A percentile compares a stretch with the other conserved stretches of the same genome.
These are phyloP conservation scores for Coryphaenoides rupestris DNA, from an alignment of 2,113 vertebrate genomes.

Conservation along the genomic window DNA sequence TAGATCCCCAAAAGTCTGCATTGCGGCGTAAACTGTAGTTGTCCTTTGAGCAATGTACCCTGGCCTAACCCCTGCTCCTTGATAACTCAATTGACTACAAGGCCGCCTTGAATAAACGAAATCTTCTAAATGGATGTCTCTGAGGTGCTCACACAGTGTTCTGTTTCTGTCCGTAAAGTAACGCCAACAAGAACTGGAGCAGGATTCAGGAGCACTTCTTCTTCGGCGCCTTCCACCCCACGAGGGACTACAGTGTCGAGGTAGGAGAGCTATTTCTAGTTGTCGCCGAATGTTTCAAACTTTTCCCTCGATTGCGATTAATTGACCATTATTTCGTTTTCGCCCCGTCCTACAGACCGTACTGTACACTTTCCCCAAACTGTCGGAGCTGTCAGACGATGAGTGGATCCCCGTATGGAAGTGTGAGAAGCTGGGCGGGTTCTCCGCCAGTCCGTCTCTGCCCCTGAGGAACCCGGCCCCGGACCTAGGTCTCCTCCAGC, in stretches of 20 bases:
- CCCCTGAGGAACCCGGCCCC: conserved; percentile 65
- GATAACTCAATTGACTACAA: too few species aligned
- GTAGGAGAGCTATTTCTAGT: conserved; percentile 45
- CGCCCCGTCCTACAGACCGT: conserved; percentile 76
- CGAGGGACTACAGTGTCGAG: conserved; percentile 85
- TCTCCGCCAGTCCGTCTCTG: conserved; percentile 57
- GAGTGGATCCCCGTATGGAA: conserved; percentile 87
- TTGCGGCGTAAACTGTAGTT: too few species aligned
- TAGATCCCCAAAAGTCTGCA: too few species aligned
- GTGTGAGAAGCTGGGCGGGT: conserved; percentile 74
- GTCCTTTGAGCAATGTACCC: too few species aligned
- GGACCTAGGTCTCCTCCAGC: conserved; percentile 69
- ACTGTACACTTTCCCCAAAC: conserved; percentile 83
- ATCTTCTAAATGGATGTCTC: too few species aligned
- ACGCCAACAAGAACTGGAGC: conserved; percentile 89
- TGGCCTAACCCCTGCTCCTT: too few species aligned
- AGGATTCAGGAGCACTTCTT: conserved; percentile 96
- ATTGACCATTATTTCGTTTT: conserved; percentile 12
- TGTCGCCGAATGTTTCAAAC: not conserved
- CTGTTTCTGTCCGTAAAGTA: conserved; percentile 65
- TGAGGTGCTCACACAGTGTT: too few species aligned
- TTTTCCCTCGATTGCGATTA: too few species aligned
- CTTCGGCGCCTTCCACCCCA: conserved; percentile 83
- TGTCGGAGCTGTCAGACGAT: conserved; percentile 86
- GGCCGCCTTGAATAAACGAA: conserved; percentile 54